Evolutionary conservation across 2,113 vertebrate species (phyloP).

Genomic region (Scomber japonicus): DNA sequence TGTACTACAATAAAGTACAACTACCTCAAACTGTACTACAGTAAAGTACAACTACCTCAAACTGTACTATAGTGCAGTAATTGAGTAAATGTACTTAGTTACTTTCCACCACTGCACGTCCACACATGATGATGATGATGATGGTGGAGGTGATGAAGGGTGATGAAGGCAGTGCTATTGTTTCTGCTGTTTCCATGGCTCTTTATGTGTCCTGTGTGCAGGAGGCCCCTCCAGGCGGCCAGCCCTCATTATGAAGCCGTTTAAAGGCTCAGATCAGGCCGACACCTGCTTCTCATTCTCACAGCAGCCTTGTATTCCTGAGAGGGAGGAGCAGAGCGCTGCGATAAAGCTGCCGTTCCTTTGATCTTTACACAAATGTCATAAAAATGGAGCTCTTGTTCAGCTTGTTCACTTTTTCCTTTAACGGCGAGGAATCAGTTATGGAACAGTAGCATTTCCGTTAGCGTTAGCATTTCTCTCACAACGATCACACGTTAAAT

Average conservation of each 20-base stretch:
- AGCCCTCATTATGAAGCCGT: slow-evolving; percentile 76
- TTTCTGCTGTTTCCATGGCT: slow-evolving; percentile 55
- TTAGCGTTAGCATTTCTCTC: no score
- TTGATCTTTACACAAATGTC: slow-evolving; percentile 77
- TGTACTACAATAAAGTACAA: no score
- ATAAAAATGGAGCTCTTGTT: slow-evolving; percentile 68
- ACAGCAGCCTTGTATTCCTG: slow-evolving; percentile 53
- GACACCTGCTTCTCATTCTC: slow-evolving; percentile 82
- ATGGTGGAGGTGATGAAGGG: slow-evolving; percentile 26
- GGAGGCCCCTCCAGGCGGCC: slow-evolving; percentile 61
- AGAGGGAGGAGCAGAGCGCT: slow-evolving; percentile 60
- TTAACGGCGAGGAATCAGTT: neutral
- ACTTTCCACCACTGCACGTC: no score
- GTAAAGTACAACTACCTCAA: no score
- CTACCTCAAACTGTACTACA: no score
- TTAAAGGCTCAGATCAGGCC: slow-evolving; percentile 61
- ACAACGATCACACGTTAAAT: no score
- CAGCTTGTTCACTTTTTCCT: slow-evolving; percentile 58
- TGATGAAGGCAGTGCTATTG: slow-evolving; percentile 36
- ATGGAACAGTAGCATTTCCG: no score
- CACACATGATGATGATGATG: slow-evolving; percentile 18
- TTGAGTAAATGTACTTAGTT: no score
- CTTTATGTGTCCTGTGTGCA: slow-evolving; percentile 69
- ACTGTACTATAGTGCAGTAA: no score
- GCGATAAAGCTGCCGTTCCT: slow-evolving; percentile 58